phyloP scores from a whole-genome alignment of 92 coral and sea anemone species.

The Epizoanthus fatuus region DNA sequence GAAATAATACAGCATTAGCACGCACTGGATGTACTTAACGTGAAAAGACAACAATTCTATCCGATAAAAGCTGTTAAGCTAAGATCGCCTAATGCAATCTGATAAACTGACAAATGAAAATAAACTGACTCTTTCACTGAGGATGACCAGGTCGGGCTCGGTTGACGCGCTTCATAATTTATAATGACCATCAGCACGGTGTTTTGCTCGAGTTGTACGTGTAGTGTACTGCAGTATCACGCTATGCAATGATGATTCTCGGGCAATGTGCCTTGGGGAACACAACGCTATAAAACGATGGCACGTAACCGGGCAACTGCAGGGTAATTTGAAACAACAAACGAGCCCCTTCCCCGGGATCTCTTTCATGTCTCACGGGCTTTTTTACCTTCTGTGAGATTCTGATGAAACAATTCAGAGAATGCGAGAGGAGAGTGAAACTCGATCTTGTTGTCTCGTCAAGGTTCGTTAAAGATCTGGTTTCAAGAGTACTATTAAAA shows the following conservation, averaged over 20 bases:
- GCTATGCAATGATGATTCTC: neutral
- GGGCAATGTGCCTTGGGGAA: constrained; percentile 9
- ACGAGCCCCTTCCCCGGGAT: neutral
- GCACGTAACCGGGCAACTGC: neutral
- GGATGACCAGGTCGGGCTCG: constrained; percentile 6
- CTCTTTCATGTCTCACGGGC: neutral
- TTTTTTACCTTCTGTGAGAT: neutral
- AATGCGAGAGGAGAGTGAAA: constrained; percentile 16
- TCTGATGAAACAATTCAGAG: constrained; percentile 12
- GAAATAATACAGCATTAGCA: neutral
- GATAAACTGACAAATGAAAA: constrained; percentile 26
- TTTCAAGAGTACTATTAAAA: too few species aligned
- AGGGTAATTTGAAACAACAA: neutral
- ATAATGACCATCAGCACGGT: neutral
- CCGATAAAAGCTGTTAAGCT: constrained; percentile 39
- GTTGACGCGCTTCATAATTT: neutral
- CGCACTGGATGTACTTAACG: constrained; percentile 1
- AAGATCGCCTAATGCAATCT: constrained; percentile 14
- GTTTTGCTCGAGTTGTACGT: constrained; percentile 8
- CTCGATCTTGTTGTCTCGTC: neutral
- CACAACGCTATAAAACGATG: neutral
- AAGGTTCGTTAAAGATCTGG: constrained; percentile 2
- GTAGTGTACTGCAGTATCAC: neutral
- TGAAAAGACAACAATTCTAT: constrained; percentile 14
- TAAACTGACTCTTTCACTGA: constrained; percentile 25